phyloP scores from a whole-genome alignment of 1,140 invertebrate genomes.

The Lasioglossum baleicum region DNA sequence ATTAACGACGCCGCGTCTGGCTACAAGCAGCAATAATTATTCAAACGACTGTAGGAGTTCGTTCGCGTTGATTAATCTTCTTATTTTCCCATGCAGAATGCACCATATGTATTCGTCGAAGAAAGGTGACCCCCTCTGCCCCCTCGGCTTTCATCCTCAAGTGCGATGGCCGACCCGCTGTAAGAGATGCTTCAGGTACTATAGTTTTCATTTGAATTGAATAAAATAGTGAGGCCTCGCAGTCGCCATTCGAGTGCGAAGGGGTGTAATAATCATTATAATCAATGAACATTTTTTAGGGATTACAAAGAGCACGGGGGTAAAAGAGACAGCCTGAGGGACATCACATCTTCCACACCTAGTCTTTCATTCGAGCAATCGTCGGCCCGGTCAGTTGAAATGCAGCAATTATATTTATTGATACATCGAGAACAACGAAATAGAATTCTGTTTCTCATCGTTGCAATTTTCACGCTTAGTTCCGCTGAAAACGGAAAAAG shows the following conservation, averaged over 20 bases:
- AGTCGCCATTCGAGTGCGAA: too few species aligned
- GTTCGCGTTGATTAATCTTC: not conserved
- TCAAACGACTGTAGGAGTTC: not conserved
- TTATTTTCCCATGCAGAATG: slow-evolving; percentile 77
- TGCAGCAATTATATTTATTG: too few species aligned
- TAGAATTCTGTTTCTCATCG: not conserved
- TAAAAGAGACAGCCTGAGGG: slow-evolving; percentile 84
- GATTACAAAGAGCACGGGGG: slow-evolving; percentile 94
- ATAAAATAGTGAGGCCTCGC: too few species aligned
- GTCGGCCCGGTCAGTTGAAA: slow-evolving; percentile 37
- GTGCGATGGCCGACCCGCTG: slow-evolving; percentile 95
- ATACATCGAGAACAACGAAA: too few species aligned
- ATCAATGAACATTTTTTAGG: slow-evolving; percentile 73
- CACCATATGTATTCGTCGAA: slow-evolving; percentile 89
- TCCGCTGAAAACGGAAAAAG: slow-evolving; percentile 64
- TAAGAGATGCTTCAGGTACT: slow-evolving; percentile 93
- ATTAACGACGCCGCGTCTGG: too few species aligned
- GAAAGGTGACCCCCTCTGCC: slow-evolving; percentile 93
- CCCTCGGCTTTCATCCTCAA: slow-evolving; percentile 95
- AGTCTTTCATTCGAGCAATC: slow-evolving; percentile 71
- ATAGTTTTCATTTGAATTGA: not conserved
- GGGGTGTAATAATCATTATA: not conserved
- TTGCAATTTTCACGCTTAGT: slow-evolving; percentile 24
- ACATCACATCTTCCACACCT: slow-evolving; percentile 88
- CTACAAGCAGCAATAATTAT: too few species aligned